Evolutionary conservation across 2,113 vertebrate genomes (phyloP).

Genomic region (Eleginops maclovinus): DNA sequence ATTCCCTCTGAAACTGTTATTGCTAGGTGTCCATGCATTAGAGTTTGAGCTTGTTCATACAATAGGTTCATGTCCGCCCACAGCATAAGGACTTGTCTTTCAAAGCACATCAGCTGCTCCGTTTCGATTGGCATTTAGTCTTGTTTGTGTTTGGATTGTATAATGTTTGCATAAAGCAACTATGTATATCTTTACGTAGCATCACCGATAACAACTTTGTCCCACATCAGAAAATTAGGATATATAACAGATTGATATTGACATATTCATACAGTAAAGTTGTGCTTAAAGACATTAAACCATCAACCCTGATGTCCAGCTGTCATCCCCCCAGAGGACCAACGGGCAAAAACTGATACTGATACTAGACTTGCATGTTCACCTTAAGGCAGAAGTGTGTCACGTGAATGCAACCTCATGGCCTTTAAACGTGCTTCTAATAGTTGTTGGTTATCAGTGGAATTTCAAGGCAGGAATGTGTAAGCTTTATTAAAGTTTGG

Average conservation of each 20-base stretch:
- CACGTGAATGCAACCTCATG: not conserved
- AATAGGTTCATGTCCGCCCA: not conserved
- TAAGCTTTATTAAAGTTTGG: not conserved
- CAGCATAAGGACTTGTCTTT: not conserved
- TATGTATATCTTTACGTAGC: not conserved
- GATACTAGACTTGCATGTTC: conserved; percentile 29
- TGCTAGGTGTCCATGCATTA: not conserved
- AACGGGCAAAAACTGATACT: not conserved
- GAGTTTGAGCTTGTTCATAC: not conserved
- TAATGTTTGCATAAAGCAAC: not conserved
- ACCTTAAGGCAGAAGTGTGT: conserved; percentile 13
- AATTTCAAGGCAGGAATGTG: conserved; percentile 4
- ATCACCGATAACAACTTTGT: not conserved
- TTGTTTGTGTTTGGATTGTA: not conserved
- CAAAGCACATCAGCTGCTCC: not conserved
- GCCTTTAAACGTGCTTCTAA: conserved; percentile 25
- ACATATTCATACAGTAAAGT: not conserved
- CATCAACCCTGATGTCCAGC: conserved; percentile 3
- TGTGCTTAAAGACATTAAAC: conserved; percentile 29
- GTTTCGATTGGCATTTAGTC: not conserved
- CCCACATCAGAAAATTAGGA: not conserved
- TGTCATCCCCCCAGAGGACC: not conserved
- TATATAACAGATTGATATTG: not conserved
- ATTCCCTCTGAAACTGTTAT: conserved; percentile 4
- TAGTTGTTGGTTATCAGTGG: conserved; percentile 20